These are phyloP conservation scores for Porites lutea DNA, from an alignment of 64 coral and sea anemone species.

Conservation along the genomic window DNA sequence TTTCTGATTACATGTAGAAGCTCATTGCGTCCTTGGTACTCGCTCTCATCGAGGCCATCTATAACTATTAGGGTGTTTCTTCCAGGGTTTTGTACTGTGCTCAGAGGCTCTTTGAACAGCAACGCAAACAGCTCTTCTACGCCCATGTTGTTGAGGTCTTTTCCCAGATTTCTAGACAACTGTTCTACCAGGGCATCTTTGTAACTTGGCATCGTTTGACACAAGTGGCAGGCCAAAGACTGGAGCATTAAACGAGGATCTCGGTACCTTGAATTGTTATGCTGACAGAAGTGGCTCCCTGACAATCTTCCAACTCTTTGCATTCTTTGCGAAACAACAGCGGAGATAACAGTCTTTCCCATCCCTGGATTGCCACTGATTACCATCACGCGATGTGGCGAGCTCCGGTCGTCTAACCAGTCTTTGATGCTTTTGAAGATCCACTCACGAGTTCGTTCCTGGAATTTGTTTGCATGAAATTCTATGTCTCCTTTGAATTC, in stretches of 20 bases:
- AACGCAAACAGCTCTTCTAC: slow-evolving; percentile 43
- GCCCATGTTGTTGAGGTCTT: slow-evolving; percentile 12
- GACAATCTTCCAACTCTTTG: background rate
- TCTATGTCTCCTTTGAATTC: slow-evolving; percentile 58
- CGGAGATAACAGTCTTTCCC: slow-evolving; percentile 52
- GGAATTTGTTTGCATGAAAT: slow-evolving; percentile 23
- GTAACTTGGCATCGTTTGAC: background rate
- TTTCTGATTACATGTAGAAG: slow-evolving; percentile 11
- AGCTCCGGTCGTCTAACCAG: slow-evolving; percentile 27
- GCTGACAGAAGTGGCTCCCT: background rate
- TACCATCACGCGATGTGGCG: slow-evolving; percentile 5
- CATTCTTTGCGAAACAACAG: slow-evolving; percentile 27
- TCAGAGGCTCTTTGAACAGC: slow-evolving; percentile 40
- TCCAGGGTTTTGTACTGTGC: background rate
- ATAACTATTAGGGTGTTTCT: slow-evolving; percentile 25
- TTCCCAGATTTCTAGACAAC: slow-evolving; percentile 6
- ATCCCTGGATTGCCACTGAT: slow-evolving; percentile 45
- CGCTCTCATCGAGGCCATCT: slow-evolving; percentile 49
- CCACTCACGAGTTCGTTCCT: slow-evolving; percentile 48
- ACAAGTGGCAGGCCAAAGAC: slow-evolving; percentile 50
- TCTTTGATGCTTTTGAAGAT: slow-evolving; percentile 1
- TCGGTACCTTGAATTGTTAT: slow-evolving; percentile 39
- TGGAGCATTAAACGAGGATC: slow-evolving; percentile 38
- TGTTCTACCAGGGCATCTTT: slow-evolving; percentile 20
- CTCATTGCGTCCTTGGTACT: slow-evolving; percentile 18